phyloP scores from a whole-genome alignment of 37 sponge, comb jelly and placozoan species.

The Hormiphora californensis region DNA sequence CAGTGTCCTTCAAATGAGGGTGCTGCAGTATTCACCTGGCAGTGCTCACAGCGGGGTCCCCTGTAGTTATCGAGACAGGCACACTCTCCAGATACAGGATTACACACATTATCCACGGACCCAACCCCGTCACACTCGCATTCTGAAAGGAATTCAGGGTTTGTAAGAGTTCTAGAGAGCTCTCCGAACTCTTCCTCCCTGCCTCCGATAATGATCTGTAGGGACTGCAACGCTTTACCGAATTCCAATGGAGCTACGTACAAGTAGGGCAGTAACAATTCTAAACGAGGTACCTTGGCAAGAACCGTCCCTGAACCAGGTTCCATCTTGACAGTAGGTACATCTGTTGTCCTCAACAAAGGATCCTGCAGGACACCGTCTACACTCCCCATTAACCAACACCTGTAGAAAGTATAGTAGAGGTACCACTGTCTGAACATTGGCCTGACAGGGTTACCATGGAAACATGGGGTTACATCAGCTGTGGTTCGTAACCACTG shows the following conservation, averaged over 20 bases:
- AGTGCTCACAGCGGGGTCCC: conserved; percentile 5
- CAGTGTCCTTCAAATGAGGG: too few relatives aligned
- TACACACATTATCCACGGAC: conserved; percentile 1
- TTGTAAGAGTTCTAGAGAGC: too few relatives aligned
- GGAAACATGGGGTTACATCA: too few relatives aligned
- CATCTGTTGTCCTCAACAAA: conserved; percentile 40
- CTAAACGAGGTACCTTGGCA: neutral
- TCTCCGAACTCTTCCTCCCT: too few relatives aligned
- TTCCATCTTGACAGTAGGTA: neutral
- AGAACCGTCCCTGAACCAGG: neutral
- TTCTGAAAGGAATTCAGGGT: neutral
- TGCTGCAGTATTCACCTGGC: conserved; percentile 17
- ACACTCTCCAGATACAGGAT: conserved; percentile 23
- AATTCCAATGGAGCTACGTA: too few relatives aligned
- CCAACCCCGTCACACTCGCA: neutral
- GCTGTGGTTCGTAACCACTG: too few relatives aligned
- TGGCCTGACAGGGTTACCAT: too few relatives aligned
- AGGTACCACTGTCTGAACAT: too few relatives aligned
- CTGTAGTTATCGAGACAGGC: conserved; percentile 24
- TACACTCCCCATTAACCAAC: neutral
- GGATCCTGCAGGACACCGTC: neutral
- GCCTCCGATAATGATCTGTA: too few relatives aligned
- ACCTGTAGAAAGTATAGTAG: too few relatives aligned
- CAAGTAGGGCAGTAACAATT: neutral
- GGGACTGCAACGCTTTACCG: too few relatives aligned